A percentile compares a stretch with the other conserved stretches of the same genome.
Conservation (phyloP, 2,888 invertebrate species). For the Plagodis pulveraria region DNA sequence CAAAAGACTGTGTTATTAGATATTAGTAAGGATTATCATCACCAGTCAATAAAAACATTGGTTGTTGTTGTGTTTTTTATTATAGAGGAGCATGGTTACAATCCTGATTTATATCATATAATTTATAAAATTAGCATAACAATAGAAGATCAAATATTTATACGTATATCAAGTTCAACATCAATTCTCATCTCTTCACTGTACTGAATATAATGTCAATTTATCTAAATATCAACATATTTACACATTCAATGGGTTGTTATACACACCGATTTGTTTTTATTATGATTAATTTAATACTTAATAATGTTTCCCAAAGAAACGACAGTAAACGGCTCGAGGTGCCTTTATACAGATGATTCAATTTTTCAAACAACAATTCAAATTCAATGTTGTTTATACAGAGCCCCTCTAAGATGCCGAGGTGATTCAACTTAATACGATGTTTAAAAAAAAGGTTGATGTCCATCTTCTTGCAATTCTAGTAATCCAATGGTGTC, state of each 20-base stretch:
- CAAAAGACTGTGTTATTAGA: no score
- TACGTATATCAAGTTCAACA: slow-evolving; percentile 30
- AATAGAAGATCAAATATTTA: slow-evolving; percentile 36
- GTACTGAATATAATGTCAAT: slow-evolving; percentile 37
- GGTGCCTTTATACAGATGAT: no score
- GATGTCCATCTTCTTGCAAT: no score
- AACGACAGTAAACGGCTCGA: background rate
- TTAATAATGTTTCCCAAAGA: background rate
- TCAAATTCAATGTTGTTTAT: no score
- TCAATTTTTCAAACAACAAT: no score
- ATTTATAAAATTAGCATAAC: slow-evolving; percentile 36
- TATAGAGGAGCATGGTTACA: slow-evolving; percentile 16
- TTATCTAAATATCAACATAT: slow-evolving; percentile 45
- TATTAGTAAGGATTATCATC: no score
- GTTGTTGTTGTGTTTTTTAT: slow-evolving; percentile 15
- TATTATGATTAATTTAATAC: slow-evolving; percentile 22
- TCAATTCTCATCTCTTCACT: slow-evolving; percentile 39
- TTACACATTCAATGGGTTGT: slow-evolving; percentile 38
- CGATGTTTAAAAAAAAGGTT: no score
- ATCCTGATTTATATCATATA: slow-evolving; percentile 31
- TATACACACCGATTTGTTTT: slow-evolving; percentile 13
- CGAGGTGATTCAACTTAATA: no score
- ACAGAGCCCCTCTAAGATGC: no score
- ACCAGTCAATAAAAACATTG: slow-evolving; percentile 5
- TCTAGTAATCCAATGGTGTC: no score